Evolutionary conservation across 1,140 invertebrate genomes (phyloP).

Genomic region (Melitaea cinxia): DNA sequence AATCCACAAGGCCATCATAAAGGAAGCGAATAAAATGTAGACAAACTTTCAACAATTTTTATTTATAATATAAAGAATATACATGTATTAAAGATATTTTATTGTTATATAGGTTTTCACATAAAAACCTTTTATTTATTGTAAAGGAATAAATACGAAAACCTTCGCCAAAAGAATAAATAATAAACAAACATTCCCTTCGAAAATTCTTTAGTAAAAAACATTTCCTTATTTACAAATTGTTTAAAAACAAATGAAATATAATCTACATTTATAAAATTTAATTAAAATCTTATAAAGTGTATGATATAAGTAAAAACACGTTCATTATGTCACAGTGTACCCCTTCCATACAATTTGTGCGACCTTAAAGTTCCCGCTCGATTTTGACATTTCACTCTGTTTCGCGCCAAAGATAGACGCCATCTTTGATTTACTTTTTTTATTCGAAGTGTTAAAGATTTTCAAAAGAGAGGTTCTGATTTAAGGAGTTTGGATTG

Average conservation of each 20-base stretch:
- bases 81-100: no score
- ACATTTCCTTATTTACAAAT: background rate
- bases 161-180: no score
- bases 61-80: no score
- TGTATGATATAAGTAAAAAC: background rate
- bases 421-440: conserved; percentile 9
- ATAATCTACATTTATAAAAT: background rate
- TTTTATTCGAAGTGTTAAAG: background rate
- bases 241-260: background rate
- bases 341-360: conserved; percentile 43
- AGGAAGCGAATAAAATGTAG: no score
- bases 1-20: no score
- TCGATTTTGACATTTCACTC: conserved; percentile 59
- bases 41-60: no score
- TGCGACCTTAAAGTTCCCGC: conserved; percentile 44
- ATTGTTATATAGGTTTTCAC: no score
- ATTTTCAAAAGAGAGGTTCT: background rate
- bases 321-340: conserved; percentile 10
- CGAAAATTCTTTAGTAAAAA: no score
- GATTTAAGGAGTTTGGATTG: background rate
- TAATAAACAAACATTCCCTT: no score
- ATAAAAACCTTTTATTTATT: no score
- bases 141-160: no score
- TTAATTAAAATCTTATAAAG: background rate
- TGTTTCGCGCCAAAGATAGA: conserved; percentile 54